Base-by-base conservation (phyloP, 2,888 invertebrate species). In the Calameuta pallipes region DNA sequence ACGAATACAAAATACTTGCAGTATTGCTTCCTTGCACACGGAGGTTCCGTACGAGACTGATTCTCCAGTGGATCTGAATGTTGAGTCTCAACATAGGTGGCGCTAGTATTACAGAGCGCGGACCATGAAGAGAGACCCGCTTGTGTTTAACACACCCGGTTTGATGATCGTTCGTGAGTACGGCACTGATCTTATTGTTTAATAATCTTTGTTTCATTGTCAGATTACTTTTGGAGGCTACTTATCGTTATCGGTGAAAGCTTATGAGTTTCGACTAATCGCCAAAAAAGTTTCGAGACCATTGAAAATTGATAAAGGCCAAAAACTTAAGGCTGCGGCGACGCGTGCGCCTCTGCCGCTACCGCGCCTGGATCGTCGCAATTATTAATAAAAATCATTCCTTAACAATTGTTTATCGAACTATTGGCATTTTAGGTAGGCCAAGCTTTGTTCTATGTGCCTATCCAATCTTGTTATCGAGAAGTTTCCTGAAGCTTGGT, bases 71-170 rank as follows among this genome's bases (percentile, higher is more conserved):
- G 31, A 12, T 13, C 15, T 33, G 33, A 71, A 71, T 71, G 71
- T 31, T 31, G 6, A 33, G 31, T 33, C 71, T 13, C 6, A 31
- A 34, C 71, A 33, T 31, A 31, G 71, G 71, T 34, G 71, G 33
- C 3, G 33, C 71, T 71, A 71, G 71, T 71, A 71, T 34, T 31
- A 71, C 31, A 15, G 71, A 71, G 71, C 71, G 71, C 71, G 31
- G 71, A 71, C 71, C 33, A 71, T 34, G 71, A 31, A 71, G 71
- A 71, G 71, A 71, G 71, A 34, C 71, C 71, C 71, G 71, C 71
- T 31, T 34, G 71, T 6, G 13, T 34, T 71, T 71, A 34, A 71
- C 71, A 34, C 71, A 34, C 31, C 31, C 31, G 31, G 71, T 71
- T 71, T 71, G 71, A 31, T 23, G 71, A 71, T 71, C 31, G 31